phyloP scores from a whole-genome alignment of 30 jellyfish, hydroid and myxozoan genomes.

The Aurelia coerulea region DNA sequence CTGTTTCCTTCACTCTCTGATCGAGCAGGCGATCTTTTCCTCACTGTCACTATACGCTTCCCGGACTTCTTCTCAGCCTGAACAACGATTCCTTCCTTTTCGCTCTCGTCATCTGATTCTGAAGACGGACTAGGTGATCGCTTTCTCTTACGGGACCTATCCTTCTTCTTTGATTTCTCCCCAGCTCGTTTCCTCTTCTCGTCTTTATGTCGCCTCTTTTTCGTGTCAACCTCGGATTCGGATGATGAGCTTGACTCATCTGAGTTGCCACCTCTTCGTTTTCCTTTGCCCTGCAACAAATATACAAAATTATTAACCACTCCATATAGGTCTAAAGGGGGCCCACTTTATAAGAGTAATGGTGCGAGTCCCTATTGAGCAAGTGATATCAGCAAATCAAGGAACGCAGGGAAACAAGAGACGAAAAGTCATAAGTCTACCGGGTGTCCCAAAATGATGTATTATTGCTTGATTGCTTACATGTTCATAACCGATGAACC shows the following conservation, averaged over 20 bases:
- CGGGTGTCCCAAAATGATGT: too few species aligned
- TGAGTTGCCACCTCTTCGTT: slow-evolving; percentile 17
- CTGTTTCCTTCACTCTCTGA: slow-evolving; percentile 70
- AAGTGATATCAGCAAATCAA: too few species aligned
- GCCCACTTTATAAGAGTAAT: too few species aligned
- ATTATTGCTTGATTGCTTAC: too few species aligned
- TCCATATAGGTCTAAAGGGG: not conserved
- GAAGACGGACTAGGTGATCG: slow-evolving; percentile 46
- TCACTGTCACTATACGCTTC: slow-evolving; percentile 61
- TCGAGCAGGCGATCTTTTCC: slow-evolving; percentile 50
- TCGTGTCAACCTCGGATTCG: slow-evolving; percentile 54
- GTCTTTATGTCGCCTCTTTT: slow-evolving; percentile 3
- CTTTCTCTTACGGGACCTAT: slow-evolving; percentile 36
- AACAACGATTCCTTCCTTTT: slow-evolving; percentile 33
- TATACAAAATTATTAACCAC: not conserved
- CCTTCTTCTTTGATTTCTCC: slow-evolving; percentile 26
- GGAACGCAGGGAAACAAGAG: too few species aligned
- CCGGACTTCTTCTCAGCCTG: slow-evolving; percentile 34
- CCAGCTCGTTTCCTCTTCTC: slow-evolving; percentile 39
- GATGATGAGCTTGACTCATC: slow-evolving; percentile 38
- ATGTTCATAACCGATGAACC: too few species aligned
- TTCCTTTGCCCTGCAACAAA: slow-evolving; percentile 8
- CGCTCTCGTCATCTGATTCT: slow-evolving; percentile 44
- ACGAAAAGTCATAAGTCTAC: too few species aligned
- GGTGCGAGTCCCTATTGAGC: too few species aligned